Base-by-base conservation (phyloP, 2,888 invertebrate species). In the Mythimna lalbum region DNA sequence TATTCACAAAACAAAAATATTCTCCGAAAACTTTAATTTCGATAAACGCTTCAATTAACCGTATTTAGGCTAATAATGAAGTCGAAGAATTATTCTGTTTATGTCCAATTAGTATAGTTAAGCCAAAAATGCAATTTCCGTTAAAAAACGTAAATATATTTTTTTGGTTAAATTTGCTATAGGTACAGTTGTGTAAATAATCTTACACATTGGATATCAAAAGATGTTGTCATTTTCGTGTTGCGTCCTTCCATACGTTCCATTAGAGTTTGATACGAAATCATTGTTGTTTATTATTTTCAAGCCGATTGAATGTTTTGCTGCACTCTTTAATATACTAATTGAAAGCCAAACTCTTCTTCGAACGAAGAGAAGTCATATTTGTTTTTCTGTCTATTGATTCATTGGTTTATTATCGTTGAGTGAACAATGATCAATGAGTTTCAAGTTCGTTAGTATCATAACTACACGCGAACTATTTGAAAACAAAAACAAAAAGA, bases 341-440 rank as follows among this genome's bases (percentile, higher is more conserved):
- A 21, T 21, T 21, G 7, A 56, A 36, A 31, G 47, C 36, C 39
- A 5, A 74, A 67, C n/a, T 50, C 31, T 36, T 65, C 36, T 62
- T 50, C 49, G 60, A 62, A 66, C 73, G 21, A 9, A 61, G 55
- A 73, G 68, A 36, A 60, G 78, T 76, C 61, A 65, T 69, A 63
- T 77, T 84, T 82, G 69, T 83, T 83, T 85, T 83, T 87, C 82
- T 49, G 21, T 75, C 36, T 84, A 85, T 83, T 86, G 87, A 87
- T 84, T 85, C 85, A 83, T 80, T 78, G 73, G 78, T 85, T 87
- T 86, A 88, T 84, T 82, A 78, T 81, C 71, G 50, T 83, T 69
- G 56, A 73, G 53, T 55, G 80, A 88, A 91, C 90, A 91, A 91
- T 90, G 85, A 82, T 85, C 80, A 88, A 86, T 88, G 87, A 80